These are phyloP conservation scores for Dasyurus viverrinus DNA, from an alignment of 2,113 vertebrate genomes.

Conservation along the genomic window DNA sequence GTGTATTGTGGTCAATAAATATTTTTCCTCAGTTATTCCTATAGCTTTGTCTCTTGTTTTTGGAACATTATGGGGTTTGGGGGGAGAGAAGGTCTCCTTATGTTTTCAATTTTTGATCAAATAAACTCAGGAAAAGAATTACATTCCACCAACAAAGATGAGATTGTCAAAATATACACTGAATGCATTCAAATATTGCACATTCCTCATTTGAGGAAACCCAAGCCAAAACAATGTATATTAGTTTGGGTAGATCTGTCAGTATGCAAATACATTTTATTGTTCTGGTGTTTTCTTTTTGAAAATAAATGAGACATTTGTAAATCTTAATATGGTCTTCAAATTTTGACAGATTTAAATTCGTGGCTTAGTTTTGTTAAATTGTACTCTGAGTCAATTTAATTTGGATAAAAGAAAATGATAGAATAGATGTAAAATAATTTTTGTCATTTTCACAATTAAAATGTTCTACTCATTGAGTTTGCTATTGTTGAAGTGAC, in stretches of 20 bases:
- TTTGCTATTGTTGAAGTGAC: constrained; percentile 73
- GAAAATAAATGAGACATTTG: neutral
- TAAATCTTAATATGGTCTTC: neutral
- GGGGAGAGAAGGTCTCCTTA: neutral
- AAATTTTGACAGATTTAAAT: neutral
- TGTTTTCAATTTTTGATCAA: constrained; percentile 6
- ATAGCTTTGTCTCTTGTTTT: neutral
- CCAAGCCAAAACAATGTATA: neutral
- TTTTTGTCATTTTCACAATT: constrained; percentile 67
- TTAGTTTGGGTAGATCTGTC: neutral
- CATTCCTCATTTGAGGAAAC: neutral
- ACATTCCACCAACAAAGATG: neutral
- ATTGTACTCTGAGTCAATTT: constrained; percentile 49
- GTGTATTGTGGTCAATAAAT: neutral
- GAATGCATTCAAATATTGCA: neutral
- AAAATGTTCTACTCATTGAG: constrained; percentile 73
- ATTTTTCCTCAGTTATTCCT: neutral
- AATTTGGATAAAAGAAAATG: constrained; percentile 68
- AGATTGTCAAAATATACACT: neutral
- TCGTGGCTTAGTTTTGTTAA: constrained; percentile 18
- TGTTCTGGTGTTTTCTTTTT: neutral
- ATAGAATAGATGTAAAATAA: constrained; percentile 72
- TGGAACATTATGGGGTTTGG: neutral
- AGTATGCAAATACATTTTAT: neutral
- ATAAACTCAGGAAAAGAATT: neutral